Percentiles rank a stretch among this genome's conserved stretches.
Conservation (phyloP, 2,113 vertebrate genomes). For the Abramis brama region DNA sequence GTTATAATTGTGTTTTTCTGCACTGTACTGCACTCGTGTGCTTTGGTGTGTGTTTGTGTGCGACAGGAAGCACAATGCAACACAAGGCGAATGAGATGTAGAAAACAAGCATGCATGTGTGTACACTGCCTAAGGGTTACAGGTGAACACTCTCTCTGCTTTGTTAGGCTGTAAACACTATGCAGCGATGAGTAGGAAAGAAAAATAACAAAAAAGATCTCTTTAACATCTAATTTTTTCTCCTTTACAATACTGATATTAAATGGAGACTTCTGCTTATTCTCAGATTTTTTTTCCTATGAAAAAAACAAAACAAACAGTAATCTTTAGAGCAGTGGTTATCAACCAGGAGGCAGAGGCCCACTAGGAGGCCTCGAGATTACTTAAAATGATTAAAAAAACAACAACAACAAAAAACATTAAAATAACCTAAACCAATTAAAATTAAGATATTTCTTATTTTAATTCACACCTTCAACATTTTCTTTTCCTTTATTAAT, state of each 20-base stretch:
- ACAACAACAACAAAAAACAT: too few relatives aligned
- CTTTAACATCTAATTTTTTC: slow-evolving; percentile 47
- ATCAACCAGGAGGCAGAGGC: neutral
- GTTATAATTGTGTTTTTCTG: slow-evolving; percentile 76
- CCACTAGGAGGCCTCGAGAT: neutral
- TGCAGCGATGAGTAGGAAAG: slow-evolving; percentile 72
- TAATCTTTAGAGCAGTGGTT: neutral
- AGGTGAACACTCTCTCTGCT: slow-evolving; percentile 80
- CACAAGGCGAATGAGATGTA: slow-evolving; percentile 64
- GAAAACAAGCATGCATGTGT: slow-evolving; percentile 48
- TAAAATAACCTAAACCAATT: neutral
- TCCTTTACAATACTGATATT: neutral
- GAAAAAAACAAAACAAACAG: neutral
- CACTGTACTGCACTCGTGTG: slow-evolving; percentile 60
- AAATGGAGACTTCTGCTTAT: neutral
- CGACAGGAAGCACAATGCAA: slow-evolving; percentile 65
- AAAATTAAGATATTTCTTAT: neutral
- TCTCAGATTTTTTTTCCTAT: neutral
- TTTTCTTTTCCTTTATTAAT: too few relatives aligned
- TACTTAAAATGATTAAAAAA: neutral
- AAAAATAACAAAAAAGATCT: slow-evolving; percentile 42
- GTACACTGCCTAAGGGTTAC: slow-evolving; percentile 71
- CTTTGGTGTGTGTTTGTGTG: slow-evolving; percentile 55
- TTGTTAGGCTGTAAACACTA: slow-evolving; percentile 74
- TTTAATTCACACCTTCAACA: neutral